phyloP scores from a whole-genome alignment of 2,797 vertebrate genomes.

The Amphiprion clarkii region DNA sequence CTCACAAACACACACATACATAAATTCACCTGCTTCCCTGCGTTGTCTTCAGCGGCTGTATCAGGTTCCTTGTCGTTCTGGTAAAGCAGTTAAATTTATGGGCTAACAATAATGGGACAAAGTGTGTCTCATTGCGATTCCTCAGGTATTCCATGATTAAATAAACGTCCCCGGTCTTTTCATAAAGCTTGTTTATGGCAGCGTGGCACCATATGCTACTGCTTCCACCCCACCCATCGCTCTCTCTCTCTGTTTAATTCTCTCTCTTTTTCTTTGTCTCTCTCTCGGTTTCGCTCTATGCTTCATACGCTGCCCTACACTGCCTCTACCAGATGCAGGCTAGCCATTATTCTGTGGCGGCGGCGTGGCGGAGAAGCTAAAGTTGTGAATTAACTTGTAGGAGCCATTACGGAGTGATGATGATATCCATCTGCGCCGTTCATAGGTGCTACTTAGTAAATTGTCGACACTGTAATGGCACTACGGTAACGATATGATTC shows the following conservation, averaged over 20 bases:
- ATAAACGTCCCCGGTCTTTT: constrained; percentile 91
- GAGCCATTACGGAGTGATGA: constrained; percentile 73
- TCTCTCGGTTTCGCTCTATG: constrained; percentile 44
- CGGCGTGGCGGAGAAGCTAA: constrained; percentile 80
- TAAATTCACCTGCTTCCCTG: constrained; percentile 77
- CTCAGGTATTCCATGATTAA: constrained; percentile 90
- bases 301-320: constrained; percentile 55
- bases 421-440: constrained; percentile 76
- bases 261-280: constrained; percentile 40
- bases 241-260: constrained; percentile 53
- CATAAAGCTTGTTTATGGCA: constrained; percentile 90
- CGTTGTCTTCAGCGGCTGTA: constrained; percentile 63
- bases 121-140: constrained; percentile 79
- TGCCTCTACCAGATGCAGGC: constrained; percentile 73
- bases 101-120: constrained; percentile 84
- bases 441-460: constrained; percentile 75
- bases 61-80: constrained; percentile 65
- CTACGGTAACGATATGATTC: constrained; percentile 61
- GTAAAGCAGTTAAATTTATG: constrained; percentile 83
- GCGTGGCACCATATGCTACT: constrained; percentile 83
- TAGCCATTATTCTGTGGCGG: constrained; percentile 69
- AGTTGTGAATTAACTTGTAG: constrained; percentile 85
- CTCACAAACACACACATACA: constrained; percentile 68
- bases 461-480: constrained; percentile 65
- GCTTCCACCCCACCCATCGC: constrained; percentile 70